Base-by-base conservation (phyloP, 2,113 vertebrate species). In the Todiramphus saurophagus region DNA sequence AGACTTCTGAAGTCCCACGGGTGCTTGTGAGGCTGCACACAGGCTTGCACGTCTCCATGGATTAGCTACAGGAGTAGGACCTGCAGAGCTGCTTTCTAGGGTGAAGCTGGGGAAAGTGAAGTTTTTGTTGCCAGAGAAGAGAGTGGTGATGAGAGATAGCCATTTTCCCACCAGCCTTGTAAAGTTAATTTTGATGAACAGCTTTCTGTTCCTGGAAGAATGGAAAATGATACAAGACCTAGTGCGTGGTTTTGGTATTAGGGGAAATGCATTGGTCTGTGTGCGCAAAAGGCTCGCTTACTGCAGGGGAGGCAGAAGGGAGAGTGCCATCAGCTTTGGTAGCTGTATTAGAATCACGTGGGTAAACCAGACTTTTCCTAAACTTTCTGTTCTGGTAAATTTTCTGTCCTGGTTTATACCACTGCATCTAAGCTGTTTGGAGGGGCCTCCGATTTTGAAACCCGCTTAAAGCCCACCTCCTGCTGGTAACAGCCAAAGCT, bases 241-340 rank as follows among this genome's bases (percentile, higher is more conserved):
- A 43, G 35, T 33, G 27, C 24, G 13, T 62, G 50, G 2, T 21
- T 59, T 83, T 64, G 56, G 44, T 28, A 41, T 68, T 81, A 46
- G 35, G 51, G 25, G 21, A 78, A 82, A 63, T 10, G 13, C 3
- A 0, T 41, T 37, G 64, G 30, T 78, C 53, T 6, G 0, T 1
- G 0, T 30, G 39, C 1, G 1, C 2, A 0, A 25, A 53, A 63
- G 53, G 19, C 27, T 91, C 70, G 31, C 18, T 89, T 4, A 2
- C 21, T 68, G 59, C 21, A 44, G 53, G 15, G 31, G 44, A 79
- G 25, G 58, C 59, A 69, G 81, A 79, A 91, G 50, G 21, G 44
- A 79, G 13, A 20, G 17, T 73, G 59, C 59, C 41, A 8, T 68
- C 15, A n/a, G 7, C 23, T 70, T 33, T 14, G 9, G 21, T 43